Base-by-base conservation (phyloP, 2,888 invertebrate genomes). In the Drosophila cognata region DNA sequence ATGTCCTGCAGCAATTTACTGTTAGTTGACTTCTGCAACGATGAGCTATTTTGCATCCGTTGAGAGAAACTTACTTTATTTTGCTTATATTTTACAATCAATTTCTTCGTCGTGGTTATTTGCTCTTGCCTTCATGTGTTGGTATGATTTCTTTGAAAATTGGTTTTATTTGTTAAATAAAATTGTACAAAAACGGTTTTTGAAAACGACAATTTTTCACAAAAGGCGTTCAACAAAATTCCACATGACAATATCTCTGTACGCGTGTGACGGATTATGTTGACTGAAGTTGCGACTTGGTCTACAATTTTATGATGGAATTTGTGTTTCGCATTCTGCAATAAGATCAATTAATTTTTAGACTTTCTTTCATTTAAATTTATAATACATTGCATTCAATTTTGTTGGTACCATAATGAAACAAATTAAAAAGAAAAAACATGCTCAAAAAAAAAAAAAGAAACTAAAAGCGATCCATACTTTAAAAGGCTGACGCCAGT, bases 21-120 rank as follows among this genome's bases (percentile, higher is more conserved):
- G 5, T 56, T 62, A 64, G 55, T 58, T 56, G 43, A 51, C 43
- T 56, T 43, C 52, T 67, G 60, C 52, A 76, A 81, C 70, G 59
- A 66, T 73, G 70, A 69, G 36, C 69, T 59, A 13, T 36, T 31
- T 38, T 8, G 36, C 8, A 50, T 31, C 7, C 57, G 55, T 6
- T 31, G 43, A 33, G 11, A 29, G 53, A 36, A 59, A 33, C 41
- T n/a, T 50, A 33, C 2, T 18, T 18, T n/a, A 59, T 58, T 68
- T 68, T 52, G 28, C 13, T 38, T 21, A 53, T 25, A 69, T 55
- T 35, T 33, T 21, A 53, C 28, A 53, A 29, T 18, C 35, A 33
- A 38, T 33, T 25, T 0, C n/a, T 33, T 16, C 41, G 4, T 3
- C 0, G 1, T 10, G 21, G 25, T 21, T 8, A 35, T 1, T 53